phyloP scores from a whole-genome alignment of 2,888 invertebrate genomes.

The Acrocyrtus sp. region DNA sequence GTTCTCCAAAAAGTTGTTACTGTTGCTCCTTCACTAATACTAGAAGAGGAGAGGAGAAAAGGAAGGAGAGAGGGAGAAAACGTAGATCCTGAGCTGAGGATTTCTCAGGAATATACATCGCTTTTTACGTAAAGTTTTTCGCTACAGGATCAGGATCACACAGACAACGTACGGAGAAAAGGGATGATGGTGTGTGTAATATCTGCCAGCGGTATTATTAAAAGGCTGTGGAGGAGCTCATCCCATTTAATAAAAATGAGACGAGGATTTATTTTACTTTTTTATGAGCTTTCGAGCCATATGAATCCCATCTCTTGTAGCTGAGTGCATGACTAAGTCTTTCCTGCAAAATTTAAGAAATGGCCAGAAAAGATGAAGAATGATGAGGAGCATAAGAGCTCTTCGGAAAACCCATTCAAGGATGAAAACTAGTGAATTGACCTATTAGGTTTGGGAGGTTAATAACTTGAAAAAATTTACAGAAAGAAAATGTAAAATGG shows the following conservation, averaged over 20 bases:
- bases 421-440: neutral
- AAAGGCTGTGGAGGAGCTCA: conserved; percentile 19
- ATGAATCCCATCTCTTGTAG: neutral
- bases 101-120: too few species aligned
- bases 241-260: conserved; percentile 41
- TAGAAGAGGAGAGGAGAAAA: too few species aligned
- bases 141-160: too few species aligned
- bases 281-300: conserved; percentile 32
- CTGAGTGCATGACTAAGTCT: too few species aligned
- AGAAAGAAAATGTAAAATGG: too few species aligned
- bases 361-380: neutral
- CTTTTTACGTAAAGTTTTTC: too few species aligned
- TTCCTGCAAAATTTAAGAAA: too few species aligned
- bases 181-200: neutral
- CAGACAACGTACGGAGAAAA: too few species aligned
- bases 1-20: too few species aligned
- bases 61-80: conserved; percentile 11
- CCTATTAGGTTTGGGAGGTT: neutral
- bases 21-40: too few species aligned
- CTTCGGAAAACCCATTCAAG: neutral
- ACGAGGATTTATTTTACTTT: conserved; percentile 45
- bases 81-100: neutral
- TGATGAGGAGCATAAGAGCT: neutral
- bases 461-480: conserved; percentile 1
- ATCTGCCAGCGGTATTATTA: conserved; percentile 13